These are phyloP conservation scores for Hiodon tergisus DNA, from an alignment of 2,113 vertebrate genomes.

Conservation along the genomic window DNA sequence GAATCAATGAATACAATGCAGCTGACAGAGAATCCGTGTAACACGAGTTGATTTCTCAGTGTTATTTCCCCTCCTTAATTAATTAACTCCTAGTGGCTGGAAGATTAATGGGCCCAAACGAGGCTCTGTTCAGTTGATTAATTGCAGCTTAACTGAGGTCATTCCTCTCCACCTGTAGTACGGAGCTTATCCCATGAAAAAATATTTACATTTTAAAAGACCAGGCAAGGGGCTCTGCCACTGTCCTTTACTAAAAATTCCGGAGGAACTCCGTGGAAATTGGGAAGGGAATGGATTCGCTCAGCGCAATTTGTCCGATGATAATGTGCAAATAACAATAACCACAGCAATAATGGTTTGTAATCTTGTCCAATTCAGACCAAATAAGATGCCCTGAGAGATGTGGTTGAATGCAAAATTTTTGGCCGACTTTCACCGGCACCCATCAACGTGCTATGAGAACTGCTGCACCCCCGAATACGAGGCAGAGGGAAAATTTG, in stretches of 20 bases:
- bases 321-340: too few species aligned
- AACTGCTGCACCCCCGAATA: too few species aligned
- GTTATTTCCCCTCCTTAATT: slow-evolving; percentile 29
- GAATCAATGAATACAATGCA: slow-evolving; percentile 13
- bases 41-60: slow-evolving; percentile 1
- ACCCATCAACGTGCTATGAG: too few species aligned
- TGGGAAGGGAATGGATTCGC: background rate
- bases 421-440: too few species aligned
- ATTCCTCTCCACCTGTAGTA: slow-evolving; percentile 39
- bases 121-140: slow-evolving; percentile 43
- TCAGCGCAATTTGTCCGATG: too few species aligned
- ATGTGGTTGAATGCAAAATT: too few species aligned
- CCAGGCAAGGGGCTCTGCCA: slow-evolving; percentile 21
- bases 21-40: slow-evolving; percentile 6
- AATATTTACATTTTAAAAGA: slow-evolving; percentile 46
- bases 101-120: slow-evolving; percentile 50
- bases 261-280: background rate
- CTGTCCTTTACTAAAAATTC: background rate
- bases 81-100: slow-evolving; percentile 33
- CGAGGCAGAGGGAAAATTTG: too few species aligned
- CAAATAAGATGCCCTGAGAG: too few species aligned
- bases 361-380: too few species aligned
- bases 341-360: too few species aligned
- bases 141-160: slow-evolving; percentile 47
- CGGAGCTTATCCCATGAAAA: slow-evolving; percentile 41